Conservation (phyloP, 2,113 vertebrate species). For the Pagrus major region DNA sequence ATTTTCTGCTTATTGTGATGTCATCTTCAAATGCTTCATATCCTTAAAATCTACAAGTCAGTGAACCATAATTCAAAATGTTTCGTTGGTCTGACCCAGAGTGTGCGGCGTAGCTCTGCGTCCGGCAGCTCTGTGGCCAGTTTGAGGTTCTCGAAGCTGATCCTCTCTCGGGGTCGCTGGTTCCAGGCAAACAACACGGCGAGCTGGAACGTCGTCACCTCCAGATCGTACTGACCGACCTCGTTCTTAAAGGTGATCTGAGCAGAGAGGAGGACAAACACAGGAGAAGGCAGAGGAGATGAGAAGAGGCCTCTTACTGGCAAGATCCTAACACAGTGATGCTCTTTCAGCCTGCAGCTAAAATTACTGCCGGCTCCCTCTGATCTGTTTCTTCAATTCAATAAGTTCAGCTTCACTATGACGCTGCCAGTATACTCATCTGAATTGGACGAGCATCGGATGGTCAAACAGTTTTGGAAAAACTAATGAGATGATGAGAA, state of each 20-base stretch:
- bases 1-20: no score
- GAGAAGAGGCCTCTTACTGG: neutral
- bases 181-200: conserved; percentile 98
- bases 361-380: neutral
- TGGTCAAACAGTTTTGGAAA: neutral
- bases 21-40: no score
- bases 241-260: conserved; percentile 99
- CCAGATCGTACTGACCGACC: conserved; percentile 97
- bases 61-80: neutral
- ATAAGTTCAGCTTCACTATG: neutral
- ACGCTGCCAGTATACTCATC: neutral
- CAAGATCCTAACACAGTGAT: neutral
- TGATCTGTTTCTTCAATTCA: neutral
- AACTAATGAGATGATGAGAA: neutral
- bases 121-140: conserved; percentile 97
- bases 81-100: conserved; percentile 88
- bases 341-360: neutral
- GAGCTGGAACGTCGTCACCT: conserved; percentile 98
- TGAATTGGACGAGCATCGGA: no score
- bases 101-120: conserved; percentile 95
- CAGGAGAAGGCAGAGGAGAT: neutral
- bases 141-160: conserved; percentile 99
- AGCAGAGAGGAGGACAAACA: neutral
- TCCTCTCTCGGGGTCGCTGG: conserved; percentile 97
- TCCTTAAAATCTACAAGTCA: no score